Evolutionary conservation across 1,140 invertebrate genomes (phyloP).

Genomic region (Tetragnatha versicolor): DNA sequence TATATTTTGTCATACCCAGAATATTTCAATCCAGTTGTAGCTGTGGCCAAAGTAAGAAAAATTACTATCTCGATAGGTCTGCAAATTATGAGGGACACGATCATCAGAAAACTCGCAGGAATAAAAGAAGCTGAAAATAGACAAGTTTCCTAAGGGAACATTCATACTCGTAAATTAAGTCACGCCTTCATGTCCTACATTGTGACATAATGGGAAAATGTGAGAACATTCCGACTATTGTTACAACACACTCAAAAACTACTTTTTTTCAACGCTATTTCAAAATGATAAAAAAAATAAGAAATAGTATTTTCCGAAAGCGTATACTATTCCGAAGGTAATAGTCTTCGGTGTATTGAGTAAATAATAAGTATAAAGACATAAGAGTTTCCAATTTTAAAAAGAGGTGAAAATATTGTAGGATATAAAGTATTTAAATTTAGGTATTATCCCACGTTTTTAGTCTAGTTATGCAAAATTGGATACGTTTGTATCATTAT

Average conservation of each 20-base stretch:
- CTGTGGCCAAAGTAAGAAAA: constrained; percentile 41
- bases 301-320: background rate
- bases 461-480: no score
- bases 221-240: background rate
- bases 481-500: no score
- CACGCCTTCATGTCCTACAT: background rate
- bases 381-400: no score
- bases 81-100: constrained; percentile 30
- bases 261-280: background rate
- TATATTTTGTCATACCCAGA: constrained; percentile 51
- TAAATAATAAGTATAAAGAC: no score
- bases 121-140: constrained; percentile 44
- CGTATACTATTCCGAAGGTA: no score
- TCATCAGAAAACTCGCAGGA: constrained; percentile 44
- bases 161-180: background rate
- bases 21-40: constrained; percentile 40
- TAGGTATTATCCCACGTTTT: no score
- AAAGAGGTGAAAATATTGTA: no score
- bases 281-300: background rate
- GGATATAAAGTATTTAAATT: no score
- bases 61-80: background rate
- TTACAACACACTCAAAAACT: background rate
- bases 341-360: no score
- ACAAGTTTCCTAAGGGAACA: no score
- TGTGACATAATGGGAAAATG: background rate